Evolutionary conservation across 2,113 vertebrate species (phyloP).

Genomic region (Stercorarius parasiticus): DNA sequence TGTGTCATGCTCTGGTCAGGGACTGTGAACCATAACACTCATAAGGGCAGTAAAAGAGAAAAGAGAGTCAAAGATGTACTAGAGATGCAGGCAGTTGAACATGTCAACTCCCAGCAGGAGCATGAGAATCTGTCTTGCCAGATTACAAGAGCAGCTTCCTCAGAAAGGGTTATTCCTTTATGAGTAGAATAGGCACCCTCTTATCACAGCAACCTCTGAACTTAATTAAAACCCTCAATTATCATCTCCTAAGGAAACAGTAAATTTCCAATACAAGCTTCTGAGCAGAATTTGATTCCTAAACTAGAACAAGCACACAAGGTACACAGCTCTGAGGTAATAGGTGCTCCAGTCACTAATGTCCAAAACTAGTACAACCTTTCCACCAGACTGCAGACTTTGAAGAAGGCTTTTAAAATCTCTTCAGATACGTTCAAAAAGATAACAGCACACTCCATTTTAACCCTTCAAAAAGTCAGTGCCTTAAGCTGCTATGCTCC

Average conservation of each 20-base stretch:
- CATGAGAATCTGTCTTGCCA: neutral
- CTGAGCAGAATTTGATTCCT: neutral
- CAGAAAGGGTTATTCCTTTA: neutral
- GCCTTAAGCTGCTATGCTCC: neutral
- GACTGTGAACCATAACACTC: neutral
- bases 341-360: neutral
- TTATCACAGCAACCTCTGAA: neutral
- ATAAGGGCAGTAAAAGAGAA: neutral
- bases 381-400: neutral
- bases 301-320: neutral
- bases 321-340: neutral
- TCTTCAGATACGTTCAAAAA: neutral
- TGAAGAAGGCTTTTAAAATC: neutral
- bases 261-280: neutral
- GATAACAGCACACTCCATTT: neutral
- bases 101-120: neutral
- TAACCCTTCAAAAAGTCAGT: neutral
- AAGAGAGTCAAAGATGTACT: neutral
- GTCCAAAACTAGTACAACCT: neutral
- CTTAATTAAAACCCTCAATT: neutral
- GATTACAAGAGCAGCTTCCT: neutral
- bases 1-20: accelerated
- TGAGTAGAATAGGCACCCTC: neutral
- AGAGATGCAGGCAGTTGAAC: neutral
- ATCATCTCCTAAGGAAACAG: neutral